Conservation (phyloP, 2,797 vertebrate genomes). For the Telmatherina bonti region DNA sequence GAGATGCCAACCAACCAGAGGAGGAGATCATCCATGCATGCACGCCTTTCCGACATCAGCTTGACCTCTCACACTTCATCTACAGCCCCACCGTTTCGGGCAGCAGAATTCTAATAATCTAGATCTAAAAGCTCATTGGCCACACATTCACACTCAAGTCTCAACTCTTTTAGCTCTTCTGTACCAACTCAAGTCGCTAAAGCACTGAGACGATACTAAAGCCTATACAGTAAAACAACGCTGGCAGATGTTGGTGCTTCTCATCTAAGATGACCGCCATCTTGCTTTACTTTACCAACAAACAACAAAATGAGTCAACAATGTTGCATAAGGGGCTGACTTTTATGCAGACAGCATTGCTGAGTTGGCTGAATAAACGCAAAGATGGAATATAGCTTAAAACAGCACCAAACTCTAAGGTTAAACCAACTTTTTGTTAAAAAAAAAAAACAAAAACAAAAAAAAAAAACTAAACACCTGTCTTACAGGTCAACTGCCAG, state of each 20-base stretch:
- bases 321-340: conserved; percentile 8
- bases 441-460: too few relatives aligned
- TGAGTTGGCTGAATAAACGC: conserved; percentile 1
- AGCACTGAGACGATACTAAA: conserved; percentile 27
- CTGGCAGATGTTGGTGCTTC: conserved; percentile 14
- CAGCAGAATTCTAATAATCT: conserved; percentile 20
- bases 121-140: conserved; percentile 17
- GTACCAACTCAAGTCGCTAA: conserved; percentile 16
- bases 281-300: neutral
- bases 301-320: conserved; percentile 4
- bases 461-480: conserved; percentile 55
- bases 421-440: conserved; percentile 32
- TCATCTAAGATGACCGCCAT: conserved; percentile 5
- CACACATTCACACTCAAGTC: conserved; percentile 21
- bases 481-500: conserved; percentile 61
- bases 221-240: conserved; percentile 22
- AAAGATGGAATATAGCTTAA: conserved; percentile 13
- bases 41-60: conserved; percentile 7
- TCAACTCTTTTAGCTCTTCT: conserved; percentile 9
- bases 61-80: conserved; percentile 16
- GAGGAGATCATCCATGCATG: conserved; percentile 33
- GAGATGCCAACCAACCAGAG: conserved; percentile 13
- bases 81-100: conserved; percentile 5
- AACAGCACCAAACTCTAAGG: conserved; percentile 28
- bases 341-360: conserved; percentile 16